Percentiles rank a stretch among this genome's conserved stretches.
phyloP scores from a whole-genome alignment of 2,797 vertebrate species.

The Poeciliopsis infans region DNA sequence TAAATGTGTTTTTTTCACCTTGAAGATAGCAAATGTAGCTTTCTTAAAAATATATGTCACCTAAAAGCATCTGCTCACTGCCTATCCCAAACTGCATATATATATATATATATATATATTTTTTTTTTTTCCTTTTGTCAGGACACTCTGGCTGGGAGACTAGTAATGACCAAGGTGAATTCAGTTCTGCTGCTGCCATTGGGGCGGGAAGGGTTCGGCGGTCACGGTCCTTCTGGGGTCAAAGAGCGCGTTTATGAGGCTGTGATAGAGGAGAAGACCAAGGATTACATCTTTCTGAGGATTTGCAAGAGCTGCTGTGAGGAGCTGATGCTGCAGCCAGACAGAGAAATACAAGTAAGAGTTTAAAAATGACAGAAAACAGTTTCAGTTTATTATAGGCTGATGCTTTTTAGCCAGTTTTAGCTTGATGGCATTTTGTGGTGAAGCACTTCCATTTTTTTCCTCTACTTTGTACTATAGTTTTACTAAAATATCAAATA shows the following conservation, averaged over 20 bases:
- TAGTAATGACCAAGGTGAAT: slow-evolving; percentile 99
- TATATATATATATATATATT: no score
- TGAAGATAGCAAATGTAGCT: not conserved
- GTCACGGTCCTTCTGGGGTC: slow-evolving; percentile 89
- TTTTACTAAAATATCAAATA: not conserved
- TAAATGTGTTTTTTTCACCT: not conserved
- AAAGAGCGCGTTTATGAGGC: slow-evolving; percentile 98
- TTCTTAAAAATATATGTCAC: not conserved
- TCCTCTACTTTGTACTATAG: not conserved
- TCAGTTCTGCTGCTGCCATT: slow-evolving; percentile 94
- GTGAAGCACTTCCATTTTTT: not conserved
- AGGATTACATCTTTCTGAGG: slow-evolving; percentile 98
- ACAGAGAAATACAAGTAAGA: slow-evolving; percentile 94
- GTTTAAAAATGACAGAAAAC: not conserved
- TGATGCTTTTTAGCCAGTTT: not conserved
- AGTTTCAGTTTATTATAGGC: not conserved
- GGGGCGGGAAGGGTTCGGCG: slow-evolving; percentile 86
- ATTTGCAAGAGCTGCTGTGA: slow-evolving; percentile 96
- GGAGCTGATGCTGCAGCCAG: slow-evolving; percentile 90
- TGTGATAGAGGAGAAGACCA: slow-evolving; percentile 98
- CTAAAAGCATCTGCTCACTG: not conserved
- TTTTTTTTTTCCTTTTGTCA: slow-evolving; percentile 19
- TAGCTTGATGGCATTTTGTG: not conserved
- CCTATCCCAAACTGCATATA: not conserved
- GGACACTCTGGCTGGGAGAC: slow-evolving; percentile 95